Base-by-base conservation (phyloP, 2,888 invertebrate genomes). In the Sipha maydis region DNA sequence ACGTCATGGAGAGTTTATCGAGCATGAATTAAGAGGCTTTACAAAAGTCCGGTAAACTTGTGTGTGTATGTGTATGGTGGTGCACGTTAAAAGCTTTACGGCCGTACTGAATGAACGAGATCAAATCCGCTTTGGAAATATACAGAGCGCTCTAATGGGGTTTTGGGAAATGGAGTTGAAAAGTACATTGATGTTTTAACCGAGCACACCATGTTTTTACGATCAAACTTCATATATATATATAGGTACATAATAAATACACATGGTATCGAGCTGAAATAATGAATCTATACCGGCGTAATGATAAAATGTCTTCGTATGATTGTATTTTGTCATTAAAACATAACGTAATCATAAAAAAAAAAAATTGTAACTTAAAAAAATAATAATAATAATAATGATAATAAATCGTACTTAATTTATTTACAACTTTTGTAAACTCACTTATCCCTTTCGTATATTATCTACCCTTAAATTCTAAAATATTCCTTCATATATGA, bases 21-120 rank as follows among this genome's bases (percentile, higher is more conserved):
- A 82, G 88, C 88, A 82, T 88, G 88, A 86, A 86, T 86, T 86
- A 86, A 86, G 86, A 88, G 86, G 86, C 86, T 86, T 86, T 86
- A 54, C 85, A 56, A 86, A 86, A 86, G 86, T 86, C 86, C 86
- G 71, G 71, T 86, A 79, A 79, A 85, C 85, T 85, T 54, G 67
- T 78, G 38, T 31, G 41, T 67, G 56, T 21, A 34, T 14, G 19
- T 3, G 25, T 25, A 17, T 28, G 76, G 76, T n/a, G 78, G 79
- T 48, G 61, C 75, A n/a, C 71, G 56, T 71, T 86, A 86, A 79
- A 86, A 88, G 88, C 88, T 88, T 88, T 88, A 67, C 80, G 56
- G 78, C 56, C 38, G 67, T 41, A 31, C 80, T 31, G 80, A 25
- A 82, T 25, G 88, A 75, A 75, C 88, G 73, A 76, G 78, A 41